These are phyloP conservation scores for Vombatus ursinus DNA, from an alignment of 2,113 vertebrate species.

Conservation along the genomic window DNA sequence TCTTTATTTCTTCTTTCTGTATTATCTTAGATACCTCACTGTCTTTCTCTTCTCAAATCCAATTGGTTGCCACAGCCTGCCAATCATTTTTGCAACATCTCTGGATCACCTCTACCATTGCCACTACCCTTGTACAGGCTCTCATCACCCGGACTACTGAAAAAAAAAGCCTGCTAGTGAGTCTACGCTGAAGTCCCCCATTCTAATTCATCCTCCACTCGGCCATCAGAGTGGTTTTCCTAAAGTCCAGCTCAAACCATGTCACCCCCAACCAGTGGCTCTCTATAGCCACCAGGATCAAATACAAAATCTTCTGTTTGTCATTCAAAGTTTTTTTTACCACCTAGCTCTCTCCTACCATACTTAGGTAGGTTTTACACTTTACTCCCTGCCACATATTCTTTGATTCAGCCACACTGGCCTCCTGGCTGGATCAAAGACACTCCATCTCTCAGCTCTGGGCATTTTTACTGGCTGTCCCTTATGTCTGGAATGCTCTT, in stretches of 20 bases:
- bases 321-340: neutral
- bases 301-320: neutral
- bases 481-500: neutral
- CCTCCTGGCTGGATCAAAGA: neutral
- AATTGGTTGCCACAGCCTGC: neutral
- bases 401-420: neutral
- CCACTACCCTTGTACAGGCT: no score
- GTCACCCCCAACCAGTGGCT: neutral
- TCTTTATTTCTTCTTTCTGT: neutral
- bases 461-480: no score
- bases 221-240: neutral
- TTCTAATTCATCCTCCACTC: neutral
- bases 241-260: neutral
- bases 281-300: neutral
- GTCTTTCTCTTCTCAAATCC: neutral
- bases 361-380: neutral
- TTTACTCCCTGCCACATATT: neutral
- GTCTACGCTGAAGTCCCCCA: neutral
- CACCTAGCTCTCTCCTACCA: neutral
- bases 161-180: neutral
- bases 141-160: neutral
- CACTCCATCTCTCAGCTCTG: neutral
- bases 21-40: neutral
- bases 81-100: neutral
- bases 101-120: neutral